Conservation (phyloP, 2,797 vertebrate species). For the Falco rusticolus region DNA sequence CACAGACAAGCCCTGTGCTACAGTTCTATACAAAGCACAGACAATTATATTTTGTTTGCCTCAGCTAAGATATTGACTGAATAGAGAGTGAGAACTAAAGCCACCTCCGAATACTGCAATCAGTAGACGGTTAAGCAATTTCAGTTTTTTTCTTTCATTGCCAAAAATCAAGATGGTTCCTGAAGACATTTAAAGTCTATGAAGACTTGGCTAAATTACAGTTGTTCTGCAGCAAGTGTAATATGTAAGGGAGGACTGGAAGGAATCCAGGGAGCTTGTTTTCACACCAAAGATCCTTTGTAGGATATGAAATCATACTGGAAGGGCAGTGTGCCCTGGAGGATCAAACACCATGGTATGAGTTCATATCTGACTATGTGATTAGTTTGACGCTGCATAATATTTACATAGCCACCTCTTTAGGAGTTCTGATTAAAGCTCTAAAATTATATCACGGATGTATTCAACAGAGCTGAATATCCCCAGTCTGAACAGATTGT, state of each 20-base stretch:
- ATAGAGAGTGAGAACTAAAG: background rate
- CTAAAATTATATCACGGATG: background rate
- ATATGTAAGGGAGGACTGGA: constrained; percentile 14
- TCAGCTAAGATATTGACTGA: background rate
- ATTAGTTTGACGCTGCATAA: constrained; percentile 1
- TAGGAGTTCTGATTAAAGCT: background rate
- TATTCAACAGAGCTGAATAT: background rate
- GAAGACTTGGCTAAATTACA: constrained; percentile 41
- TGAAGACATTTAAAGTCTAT: constrained; percentile 19
- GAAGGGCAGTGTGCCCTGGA: constrained; percentile 33
- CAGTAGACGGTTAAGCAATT: background rate
- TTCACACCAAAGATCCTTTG: constrained; percentile 20
- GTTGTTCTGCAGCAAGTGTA: constrained; percentile 10
- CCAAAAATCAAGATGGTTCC: constrained; percentile 23
- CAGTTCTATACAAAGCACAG: background rate
- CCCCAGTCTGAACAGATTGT: background rate
- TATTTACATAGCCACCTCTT: constrained; percentile 31
- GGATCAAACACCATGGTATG: constrained; percentile 28
- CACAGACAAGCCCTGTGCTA: background rate
- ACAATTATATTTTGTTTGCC: background rate
- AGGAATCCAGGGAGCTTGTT: constrained; percentile 27
- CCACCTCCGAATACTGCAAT: background rate
- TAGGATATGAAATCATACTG: constrained; percentile 14
- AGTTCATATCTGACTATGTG: constrained; percentile 30
- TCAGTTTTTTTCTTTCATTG: background rate